phyloP scores from a whole-genome alignment of 92 coral and sea anemone genomes.

The Porites rus region DNA sequence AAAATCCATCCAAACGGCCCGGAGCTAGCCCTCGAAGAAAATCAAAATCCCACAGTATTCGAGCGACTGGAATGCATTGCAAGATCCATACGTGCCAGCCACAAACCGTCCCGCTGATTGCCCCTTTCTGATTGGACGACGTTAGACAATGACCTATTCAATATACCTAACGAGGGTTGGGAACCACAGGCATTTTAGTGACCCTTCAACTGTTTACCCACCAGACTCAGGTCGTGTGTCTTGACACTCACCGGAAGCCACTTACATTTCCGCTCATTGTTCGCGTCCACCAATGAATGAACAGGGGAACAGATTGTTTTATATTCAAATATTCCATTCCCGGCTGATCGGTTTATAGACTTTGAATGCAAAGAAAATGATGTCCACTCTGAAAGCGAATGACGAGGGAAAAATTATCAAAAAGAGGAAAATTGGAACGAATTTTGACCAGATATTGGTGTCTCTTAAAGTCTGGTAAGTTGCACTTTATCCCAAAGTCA shows the following conservation, averaged over 20 bases:
- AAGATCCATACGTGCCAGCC: not conserved
- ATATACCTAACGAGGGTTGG: conserved; percentile 11
- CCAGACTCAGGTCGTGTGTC: conserved; percentile 4
- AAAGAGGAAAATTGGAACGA: no score
- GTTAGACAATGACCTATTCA: conserved; percentile 18
- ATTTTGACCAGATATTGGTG: no score
- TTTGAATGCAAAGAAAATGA: no score
- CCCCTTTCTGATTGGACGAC: conserved; percentile 19
- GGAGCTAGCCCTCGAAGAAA: conserved; percentile 22
- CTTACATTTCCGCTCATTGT: conserved; percentile 1
- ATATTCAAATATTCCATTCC: conserved; percentile 5
- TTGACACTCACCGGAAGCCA: not conserved
- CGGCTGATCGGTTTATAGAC: not conserved
- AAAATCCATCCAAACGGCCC: conserved; percentile 16
- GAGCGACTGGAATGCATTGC: conserved; percentile 5
- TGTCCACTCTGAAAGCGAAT: no score
- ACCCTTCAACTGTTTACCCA: conserved; percentile 1
- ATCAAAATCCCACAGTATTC: no score
- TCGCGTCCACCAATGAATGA: not conserved
- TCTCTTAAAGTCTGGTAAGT: no score
- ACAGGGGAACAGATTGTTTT: not conserved
- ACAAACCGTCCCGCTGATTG: conserved; percentile 18
- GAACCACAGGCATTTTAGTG: not conserved
- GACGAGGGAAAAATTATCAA: no score
- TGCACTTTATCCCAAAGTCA: no score